phyloP scores from a whole-genome alignment of 2,888 invertebrate genomes.

The Cenopis cana region DNA sequence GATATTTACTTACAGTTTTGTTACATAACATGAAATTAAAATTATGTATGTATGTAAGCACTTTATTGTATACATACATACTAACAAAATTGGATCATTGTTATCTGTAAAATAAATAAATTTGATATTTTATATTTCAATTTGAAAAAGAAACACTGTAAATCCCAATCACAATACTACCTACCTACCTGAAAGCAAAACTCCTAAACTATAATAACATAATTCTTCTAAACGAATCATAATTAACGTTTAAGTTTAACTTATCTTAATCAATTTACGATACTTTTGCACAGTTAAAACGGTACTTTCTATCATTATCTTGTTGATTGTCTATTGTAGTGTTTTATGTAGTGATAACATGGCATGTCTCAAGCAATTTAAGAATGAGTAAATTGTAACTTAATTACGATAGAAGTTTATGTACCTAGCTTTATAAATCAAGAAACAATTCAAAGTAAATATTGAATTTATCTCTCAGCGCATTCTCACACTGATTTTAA shows the following conservation, averaged over 20 bases:
- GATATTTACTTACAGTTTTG: too few species aligned
- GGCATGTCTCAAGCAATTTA: neutral
- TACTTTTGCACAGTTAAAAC: neutral
- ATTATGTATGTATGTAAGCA: too few species aligned
- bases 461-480: slow-evolving; percentile 38
- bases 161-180: too few species aligned
- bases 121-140: too few species aligned
- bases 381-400: neutral
- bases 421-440: neutral
- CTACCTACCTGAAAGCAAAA: too few species aligned
- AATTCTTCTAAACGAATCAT: too few species aligned
- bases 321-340: neutral
- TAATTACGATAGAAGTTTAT: neutral
- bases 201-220: too few species aligned
- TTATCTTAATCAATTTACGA: neutral
- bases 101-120: too few species aligned
- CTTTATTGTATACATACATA: too few species aligned
- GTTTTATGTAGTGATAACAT: neutral
- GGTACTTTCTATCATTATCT: neutral
- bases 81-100: too few species aligned
- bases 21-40: too few species aligned
- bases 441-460: slow-evolving; percentile 27
- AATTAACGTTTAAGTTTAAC: neutral
- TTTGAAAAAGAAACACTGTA: too few species aligned
- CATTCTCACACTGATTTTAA: slow-evolving; percentile 42